phyloP scores from a whole-genome alignment of 1,140 invertebrate genomes.

The Drosophila sturtevanti region DNA sequence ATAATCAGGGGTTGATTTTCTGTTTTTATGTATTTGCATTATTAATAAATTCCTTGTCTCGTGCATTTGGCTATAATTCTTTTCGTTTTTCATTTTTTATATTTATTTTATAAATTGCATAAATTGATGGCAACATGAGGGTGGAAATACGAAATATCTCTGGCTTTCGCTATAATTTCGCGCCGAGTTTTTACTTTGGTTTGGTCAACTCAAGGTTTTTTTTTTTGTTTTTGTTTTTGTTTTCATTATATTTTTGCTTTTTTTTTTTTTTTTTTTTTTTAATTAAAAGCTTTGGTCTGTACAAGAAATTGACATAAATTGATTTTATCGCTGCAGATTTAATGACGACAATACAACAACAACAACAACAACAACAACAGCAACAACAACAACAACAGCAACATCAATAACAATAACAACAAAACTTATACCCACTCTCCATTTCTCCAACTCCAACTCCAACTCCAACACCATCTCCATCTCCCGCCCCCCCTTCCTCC shows the following conservation, averaged over 20 bases:
- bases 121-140: conserved; percentile 73
- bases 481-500: too few relatives aligned
- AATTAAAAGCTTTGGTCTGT: conserved; percentile 62
- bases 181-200: conserved; percentile 1
- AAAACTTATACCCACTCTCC: background rate
- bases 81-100: conserved; percentile 60
- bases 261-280: conserved; percentile 60
- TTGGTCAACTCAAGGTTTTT: background rate
- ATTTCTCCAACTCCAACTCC: background rate
- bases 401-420: conserved; percentile 34
- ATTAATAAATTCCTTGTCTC: conserved; percentile 78
- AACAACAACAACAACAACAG: background rate
- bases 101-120: conserved; percentile 81
- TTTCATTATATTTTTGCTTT: too few relatives aligned
- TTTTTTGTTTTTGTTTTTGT: background rate
- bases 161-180: conserved; percentile 36
- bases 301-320: conserved; percentile 79
- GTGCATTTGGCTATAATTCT: conserved; percentile 71
- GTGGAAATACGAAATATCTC: conserved; percentile 17
- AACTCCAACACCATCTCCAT: background rate
- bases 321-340: conserved; percentile 80
- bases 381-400: conserved; percentile 19
- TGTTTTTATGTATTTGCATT: conserved; percentile 81
- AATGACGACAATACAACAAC: conserved; percentile 72
- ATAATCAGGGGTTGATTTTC: conserved; percentile 79